Evolutionary conservation across 2,113 vertebrate genomes (phyloP), one percentile per base, ranked within the genome.

Genomic region (Gambusia affinis): DNA sequence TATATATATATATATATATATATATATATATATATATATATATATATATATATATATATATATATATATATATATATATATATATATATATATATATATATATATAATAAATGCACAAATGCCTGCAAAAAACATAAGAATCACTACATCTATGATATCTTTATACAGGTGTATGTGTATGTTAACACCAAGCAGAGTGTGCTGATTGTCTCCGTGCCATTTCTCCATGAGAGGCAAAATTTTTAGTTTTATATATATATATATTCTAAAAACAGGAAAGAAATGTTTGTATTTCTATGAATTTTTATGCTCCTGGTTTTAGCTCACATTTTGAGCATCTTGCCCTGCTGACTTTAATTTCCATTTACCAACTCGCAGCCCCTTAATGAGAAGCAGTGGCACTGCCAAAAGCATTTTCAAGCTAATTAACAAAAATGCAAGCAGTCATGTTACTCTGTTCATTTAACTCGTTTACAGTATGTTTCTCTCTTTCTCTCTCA

Each of bases 361-460:
- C 31, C 37, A 8, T 64, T 85, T 81, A 63, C 74, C 82, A 70
- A n/a, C 67, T 72, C 42, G 75, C 27, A 65, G 47, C 31, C 70
- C 75, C 71, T 83, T 76, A 61, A 79, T 81, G 74, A 83, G 75
- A 82, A 77, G 44, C 54, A 75, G 60, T 0, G 7, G 31, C 31
- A 42, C 68, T 82, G 79, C 81, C 85, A 82, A 81, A 65, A 75
- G 60, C 70, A 87, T 80, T 69, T 76, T 39, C 72, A 73, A 67
- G 47, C 72, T 78, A 77, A 82, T 86, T 74, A 79, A 76, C 78
- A 73, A 72, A 84, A 77, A 77, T 19, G 2, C 30, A 77, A 68
- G 69, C 7, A 31, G 73, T 80, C 54, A 28, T 73, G 54, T 82
- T 42, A 65, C 71, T 72, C 47, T 35, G 64, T 82, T 81, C 61